Evolutionary conservation across 23 tunicate species (phyloP).

Genomic region (Oikopleura vanhoeffeni): DNA sequence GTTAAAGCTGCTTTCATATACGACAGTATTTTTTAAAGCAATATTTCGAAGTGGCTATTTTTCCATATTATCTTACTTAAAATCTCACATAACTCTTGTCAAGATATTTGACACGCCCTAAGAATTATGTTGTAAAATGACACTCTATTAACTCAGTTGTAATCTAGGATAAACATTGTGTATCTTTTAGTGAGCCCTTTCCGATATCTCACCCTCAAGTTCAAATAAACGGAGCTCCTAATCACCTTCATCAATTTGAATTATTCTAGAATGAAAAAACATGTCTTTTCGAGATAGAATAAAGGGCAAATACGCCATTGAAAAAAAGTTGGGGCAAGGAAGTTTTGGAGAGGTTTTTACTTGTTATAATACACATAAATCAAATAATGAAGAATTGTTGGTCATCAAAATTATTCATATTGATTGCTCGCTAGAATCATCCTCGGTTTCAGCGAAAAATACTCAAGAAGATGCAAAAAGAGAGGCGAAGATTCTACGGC

Average conservation of each 20-base stretch:
- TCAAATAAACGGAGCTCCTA: background rate
- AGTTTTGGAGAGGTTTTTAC: slow-evolving; percentile 4
- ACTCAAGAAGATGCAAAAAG: background rate
- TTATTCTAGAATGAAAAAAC: background rate
- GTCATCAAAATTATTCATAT: background rate
- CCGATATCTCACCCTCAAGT: background rate
- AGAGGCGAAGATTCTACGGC: background rate
- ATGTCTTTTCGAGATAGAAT: background rate
- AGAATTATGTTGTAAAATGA: too few relatives aligned
- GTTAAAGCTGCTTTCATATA: too few relatives aligned
- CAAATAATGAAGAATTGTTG: background rate
- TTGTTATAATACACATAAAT: background rate
- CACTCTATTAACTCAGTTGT: too few relatives aligned
- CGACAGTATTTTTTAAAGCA: too few relatives aligned
- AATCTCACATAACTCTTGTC: too few relatives aligned
- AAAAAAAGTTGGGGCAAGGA: background rate
- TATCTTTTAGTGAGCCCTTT: too few relatives aligned
- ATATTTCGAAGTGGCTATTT: too few relatives aligned
- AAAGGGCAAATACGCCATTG: background rate
- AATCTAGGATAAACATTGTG: too few relatives aligned
- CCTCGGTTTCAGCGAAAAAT: background rate
- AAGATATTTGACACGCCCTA: too few relatives aligned
- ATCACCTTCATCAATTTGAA: too few relatives aligned
- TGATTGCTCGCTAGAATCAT: background rate
- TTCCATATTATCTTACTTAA: too few relatives aligned